phyloP scores from a whole-genome alignment of 1,140 invertebrate genomes.

The Papilio glaucus region DNA sequence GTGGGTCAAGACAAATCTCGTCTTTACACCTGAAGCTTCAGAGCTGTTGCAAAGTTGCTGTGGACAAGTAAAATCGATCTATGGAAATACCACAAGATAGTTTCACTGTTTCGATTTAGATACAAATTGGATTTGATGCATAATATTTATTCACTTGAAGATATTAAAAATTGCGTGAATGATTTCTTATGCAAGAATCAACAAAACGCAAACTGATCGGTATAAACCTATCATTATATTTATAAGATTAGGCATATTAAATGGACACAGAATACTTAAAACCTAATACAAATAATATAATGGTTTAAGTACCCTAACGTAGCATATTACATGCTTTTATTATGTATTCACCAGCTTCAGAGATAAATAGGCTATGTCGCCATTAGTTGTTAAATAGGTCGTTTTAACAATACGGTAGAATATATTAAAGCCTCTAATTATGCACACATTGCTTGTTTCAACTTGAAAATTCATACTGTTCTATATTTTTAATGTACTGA shows the following conservation, averaged over 20 bases:
- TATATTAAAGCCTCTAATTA: constrained; percentile 13
- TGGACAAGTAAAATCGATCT: neutral
- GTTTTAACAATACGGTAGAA: constrained; percentile 20
- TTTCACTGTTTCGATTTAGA: neutral
- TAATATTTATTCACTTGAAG: no score
- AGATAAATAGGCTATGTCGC: constrained; percentile 16
- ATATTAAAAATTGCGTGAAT: no score
- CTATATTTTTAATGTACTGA: neutral
- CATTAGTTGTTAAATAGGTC: constrained; percentile 14
- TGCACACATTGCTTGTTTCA: constrained; percentile 8
- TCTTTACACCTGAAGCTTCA: neutral
- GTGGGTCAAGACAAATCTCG: no score
- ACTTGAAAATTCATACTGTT: neutral
- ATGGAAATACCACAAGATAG: neutral
- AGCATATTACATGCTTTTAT: neutral
- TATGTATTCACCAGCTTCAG: neutral
- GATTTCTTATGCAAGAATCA: no score
- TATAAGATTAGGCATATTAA: neutral
- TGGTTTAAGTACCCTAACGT: neutral
- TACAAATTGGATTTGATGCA: no score
- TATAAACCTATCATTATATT: no score
- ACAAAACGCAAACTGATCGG: no score
- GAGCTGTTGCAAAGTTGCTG: neutral
- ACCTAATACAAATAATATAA: neutral
- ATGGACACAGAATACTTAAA: neutral